Conservation (phyloP, 2,888 invertebrate genomes). For the Drosophila kambysellisi region DNA sequence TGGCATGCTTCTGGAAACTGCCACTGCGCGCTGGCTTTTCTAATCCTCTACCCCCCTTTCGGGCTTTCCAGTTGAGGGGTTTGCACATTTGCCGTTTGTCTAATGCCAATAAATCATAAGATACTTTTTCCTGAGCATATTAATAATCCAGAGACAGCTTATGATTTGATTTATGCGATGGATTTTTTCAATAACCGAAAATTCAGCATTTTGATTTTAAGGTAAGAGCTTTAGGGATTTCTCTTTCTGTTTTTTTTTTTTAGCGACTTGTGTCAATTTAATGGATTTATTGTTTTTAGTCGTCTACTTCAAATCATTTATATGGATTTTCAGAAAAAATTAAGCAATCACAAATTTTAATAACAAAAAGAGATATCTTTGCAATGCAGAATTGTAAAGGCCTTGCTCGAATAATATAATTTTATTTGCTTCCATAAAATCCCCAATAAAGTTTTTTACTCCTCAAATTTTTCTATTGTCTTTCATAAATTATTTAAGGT, state of each 20-base stretch:
- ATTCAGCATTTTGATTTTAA: constrained; percentile 22
- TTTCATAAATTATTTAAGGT: not conserved
- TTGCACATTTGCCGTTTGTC: constrained; percentile 42
- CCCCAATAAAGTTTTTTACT: not conserved
- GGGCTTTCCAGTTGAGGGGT: constrained; percentile 1
- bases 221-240: constrained; percentile 6
- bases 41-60: constrained; percentile 16
- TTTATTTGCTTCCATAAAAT: too few relatives aligned
- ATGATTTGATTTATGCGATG: constrained; percentile 65
- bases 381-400: constrained; percentile 14
- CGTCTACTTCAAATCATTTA: constrained; percentile 1
- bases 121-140: constrained; percentile 60
- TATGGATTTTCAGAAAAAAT: constrained; percentile 1
- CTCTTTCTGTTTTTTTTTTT: constrained; percentile 17
- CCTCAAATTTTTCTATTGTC: not conserved
- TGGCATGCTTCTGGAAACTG: constrained; percentile 20
- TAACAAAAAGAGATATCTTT: not conserved
- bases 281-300: constrained; percentile 1
- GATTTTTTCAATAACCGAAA: constrained; percentile 42
- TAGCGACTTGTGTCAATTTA: constrained; percentile 23
- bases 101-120: constrained; percentile 68
- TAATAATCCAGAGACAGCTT: constrained; percentile 70
- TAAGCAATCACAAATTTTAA: constrained; percentile 14
- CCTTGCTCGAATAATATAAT: too few relatives aligned
- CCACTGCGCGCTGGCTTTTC: constrained; percentile 11